Conservation (phyloP, 2,113 vertebrate species). For the Urocitellus parryii region DNA sequence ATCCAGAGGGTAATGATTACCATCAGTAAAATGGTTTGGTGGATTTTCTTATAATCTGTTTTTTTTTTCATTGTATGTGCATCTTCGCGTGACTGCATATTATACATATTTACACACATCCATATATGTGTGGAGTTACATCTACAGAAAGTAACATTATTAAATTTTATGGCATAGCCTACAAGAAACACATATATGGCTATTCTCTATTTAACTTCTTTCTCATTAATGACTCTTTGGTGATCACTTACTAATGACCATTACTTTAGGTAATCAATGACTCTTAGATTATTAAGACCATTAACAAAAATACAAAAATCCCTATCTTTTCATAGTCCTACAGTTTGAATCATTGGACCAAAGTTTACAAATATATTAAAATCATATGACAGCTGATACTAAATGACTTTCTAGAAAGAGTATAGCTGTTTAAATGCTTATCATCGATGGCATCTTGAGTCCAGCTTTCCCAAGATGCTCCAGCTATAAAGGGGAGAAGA, state of each 20-base stretch:
- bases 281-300: neutral
- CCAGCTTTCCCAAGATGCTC: neutral
- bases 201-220: neutral
- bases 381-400: neutral
- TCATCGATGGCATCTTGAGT: neutral
- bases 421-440: no score
- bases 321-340: neutral
- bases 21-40: neutral
- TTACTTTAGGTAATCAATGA: neutral
- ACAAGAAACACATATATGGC: neutral
- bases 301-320: neutral
- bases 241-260: neutral
- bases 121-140: neutral
- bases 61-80: neutral
- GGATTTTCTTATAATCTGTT: neutral
- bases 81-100: no score
- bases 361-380: neutral
- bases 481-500: neutral
- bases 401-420: neutral
- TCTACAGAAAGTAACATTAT: conserved; percentile 16
- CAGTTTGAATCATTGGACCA: neutral
- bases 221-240: neutral
- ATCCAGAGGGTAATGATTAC: neutral
- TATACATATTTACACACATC: neutral
- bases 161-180: neutral